A percentile compares a stretch with the other conserved stretches of the same genome.
These are phyloP conservation scores for Clarias pachynema DNA, from an alignment of 2,797 vertebrate species.

Conservation along the genomic window DNA sequence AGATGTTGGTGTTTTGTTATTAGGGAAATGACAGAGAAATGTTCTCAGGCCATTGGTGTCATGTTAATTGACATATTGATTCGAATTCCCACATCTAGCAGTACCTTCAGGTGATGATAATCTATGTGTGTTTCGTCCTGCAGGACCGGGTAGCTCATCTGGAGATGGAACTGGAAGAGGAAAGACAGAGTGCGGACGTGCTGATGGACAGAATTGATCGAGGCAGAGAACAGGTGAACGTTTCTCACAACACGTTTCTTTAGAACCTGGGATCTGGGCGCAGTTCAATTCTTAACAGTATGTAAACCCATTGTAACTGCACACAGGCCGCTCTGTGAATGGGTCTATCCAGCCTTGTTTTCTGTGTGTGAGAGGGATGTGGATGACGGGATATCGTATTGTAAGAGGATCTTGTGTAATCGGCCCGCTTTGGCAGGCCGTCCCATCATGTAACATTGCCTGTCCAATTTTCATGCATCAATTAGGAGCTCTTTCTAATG, in stretches of 20 bases:
- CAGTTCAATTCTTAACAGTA: neutral
- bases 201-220: slow-evolving; percentile 88
- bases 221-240: slow-evolving; percentile 89
- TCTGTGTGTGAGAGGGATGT: slow-evolving; percentile 37
- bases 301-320: neutral
- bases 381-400: slow-evolving; percentile 61
- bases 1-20: neutral
- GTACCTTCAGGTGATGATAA: neutral
- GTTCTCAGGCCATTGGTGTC: neutral
- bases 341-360: neutral
- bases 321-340: neutral
- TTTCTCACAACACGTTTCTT: neutral
- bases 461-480: slow-evolving; percentile 72
- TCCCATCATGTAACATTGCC: slow-evolving; percentile 62
- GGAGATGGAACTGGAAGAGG: slow-evolving; percentile 93
- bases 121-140: neutral
- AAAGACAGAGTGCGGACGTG: slow-evolving; percentile 88
- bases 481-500: slow-evolving; percentile 71
- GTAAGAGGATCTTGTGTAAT: slow-evolving; percentile 74
- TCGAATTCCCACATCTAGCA: neutral
- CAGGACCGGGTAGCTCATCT: slow-evolving; percentile 89
- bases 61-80: neutral
- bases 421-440: slow-evolving; percentile 60
- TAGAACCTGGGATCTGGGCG: neutral
- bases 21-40: neutral